Conservation (phyloP, 2,888 invertebrate species). For the Hemicrepidius hirtus region DNA sequence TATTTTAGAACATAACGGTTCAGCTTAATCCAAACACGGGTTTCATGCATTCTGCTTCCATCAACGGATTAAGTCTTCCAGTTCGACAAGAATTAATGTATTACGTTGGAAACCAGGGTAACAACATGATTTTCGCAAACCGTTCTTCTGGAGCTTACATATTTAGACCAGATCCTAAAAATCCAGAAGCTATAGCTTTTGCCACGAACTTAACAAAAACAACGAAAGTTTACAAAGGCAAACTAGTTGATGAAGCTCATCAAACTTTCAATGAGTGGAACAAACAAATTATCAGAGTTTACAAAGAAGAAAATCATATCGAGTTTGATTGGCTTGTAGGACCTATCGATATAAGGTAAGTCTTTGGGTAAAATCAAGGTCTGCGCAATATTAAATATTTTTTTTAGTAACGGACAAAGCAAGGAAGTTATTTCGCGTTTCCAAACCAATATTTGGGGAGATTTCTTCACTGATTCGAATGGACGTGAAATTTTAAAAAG, state of each 20-base stretch:
- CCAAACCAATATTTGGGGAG: constrained; percentile 75
- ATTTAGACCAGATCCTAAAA: constrained; percentile 76
- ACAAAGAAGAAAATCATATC: constrained; percentile 71
- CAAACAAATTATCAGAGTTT: constrained; percentile 77
- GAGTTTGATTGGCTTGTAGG: constrained; percentile 80
- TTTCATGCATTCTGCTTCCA: constrained; percentile 71
- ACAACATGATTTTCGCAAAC: constrained; percentile 71
- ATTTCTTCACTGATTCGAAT: constrained; percentile 87
- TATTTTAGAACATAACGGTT: constrained; percentile 63
- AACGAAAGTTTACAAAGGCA: constrained; percentile 67
- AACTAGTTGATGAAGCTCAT: constrained; percentile 77
- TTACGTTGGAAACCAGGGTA: constrained; percentile 77
- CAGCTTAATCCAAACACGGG: constrained; percentile 71
- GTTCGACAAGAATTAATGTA: constrained; percentile 81
- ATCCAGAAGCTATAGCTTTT: constrained; percentile 61
- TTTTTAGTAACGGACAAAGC: constrained; percentile 72
- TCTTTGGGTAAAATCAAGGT: too few relatives aligned
- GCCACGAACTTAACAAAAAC: constrained; percentile 59
- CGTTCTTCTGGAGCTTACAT: constrained; percentile 83
- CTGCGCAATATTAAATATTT: too few relatives aligned
- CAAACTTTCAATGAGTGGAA: constrained; percentile 79
- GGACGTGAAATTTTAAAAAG: constrained; percentile 82
- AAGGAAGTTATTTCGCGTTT: constrained; percentile 83
- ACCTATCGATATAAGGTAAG: constrained; percentile 75
- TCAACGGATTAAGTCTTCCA: constrained; percentile 69